These are phyloP conservation scores for Heterotilapia buettikoferi DNA, from an alignment of 2,113 vertebrate species.

Conservation along the genomic window DNA sequence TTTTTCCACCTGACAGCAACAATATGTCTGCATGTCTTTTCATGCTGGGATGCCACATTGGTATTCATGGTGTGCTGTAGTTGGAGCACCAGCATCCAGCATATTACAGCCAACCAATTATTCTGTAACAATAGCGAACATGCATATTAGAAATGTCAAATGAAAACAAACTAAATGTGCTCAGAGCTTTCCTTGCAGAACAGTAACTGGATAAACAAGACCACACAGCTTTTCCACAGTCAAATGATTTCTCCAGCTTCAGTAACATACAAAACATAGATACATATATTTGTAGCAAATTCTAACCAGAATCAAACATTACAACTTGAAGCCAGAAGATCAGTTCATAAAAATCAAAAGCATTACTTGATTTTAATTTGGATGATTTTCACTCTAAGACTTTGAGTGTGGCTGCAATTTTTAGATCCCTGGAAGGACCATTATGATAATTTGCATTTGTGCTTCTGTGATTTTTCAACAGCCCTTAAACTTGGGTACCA, in stretches of 20 bases:
- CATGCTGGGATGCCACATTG: slow-evolving; percentile 28
- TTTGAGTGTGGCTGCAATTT: not conserved
- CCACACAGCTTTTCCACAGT: slow-evolving; percentile 14
- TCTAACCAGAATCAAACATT: not conserved
- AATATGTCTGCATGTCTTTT: slow-evolving; percentile 7
- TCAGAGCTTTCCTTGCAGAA: slow-evolving; percentile 34
- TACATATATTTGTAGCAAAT: not conserved
- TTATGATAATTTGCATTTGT: not conserved
- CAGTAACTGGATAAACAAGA: slow-evolving; percentile 29
- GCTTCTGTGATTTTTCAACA: not conserved
- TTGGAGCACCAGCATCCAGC: slow-evolving; percentile 30
- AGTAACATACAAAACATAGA: not conserved
- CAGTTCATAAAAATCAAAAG: not conserved
- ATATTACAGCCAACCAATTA: slow-evolving; percentile 64
- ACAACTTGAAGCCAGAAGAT: not conserved
- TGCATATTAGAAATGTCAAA: slow-evolving; percentile 64
- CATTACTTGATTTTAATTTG: not conserved
- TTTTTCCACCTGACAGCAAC: slow-evolving; percentile 8
- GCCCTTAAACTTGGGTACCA: not conserved
- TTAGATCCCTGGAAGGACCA: not conserved
- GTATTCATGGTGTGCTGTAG: slow-evolving; percentile 37
- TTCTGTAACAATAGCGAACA: slow-evolving; percentile 59
- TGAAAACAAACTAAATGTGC: slow-evolving; percentile 47
- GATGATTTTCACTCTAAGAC: not conserved
- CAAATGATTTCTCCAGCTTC: not conserved